A percentile compares a stretch with the other conserved stretches of the same genome.
Conservation (phyloP, 2,888 invertebrate species). For the Habroteleia sp. region DNA sequence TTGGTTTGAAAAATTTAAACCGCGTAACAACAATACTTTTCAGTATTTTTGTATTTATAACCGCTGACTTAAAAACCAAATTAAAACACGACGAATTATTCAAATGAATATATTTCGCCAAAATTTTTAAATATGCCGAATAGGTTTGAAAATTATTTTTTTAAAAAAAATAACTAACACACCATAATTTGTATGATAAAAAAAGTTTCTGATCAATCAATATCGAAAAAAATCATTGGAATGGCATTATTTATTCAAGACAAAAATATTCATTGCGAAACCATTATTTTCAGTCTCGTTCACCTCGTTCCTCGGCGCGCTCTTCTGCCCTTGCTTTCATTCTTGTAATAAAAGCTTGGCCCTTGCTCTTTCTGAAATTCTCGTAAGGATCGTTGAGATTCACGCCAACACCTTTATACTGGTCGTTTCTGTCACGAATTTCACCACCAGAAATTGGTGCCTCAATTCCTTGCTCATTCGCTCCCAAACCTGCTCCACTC, state of each 20-base stretch:
- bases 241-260: conserved; percentile 15
- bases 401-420: conserved; percentile 97
- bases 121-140: no score
- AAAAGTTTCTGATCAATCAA: conserved; percentile 1
- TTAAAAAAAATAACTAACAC: no score
- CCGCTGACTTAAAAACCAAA: background rate
- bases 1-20: no score
- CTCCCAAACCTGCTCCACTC: conserved; percentile 96
- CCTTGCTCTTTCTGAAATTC: conserved; percentile 97
- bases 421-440: conserved; percentile 93
- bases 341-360: conserved; percentile 95
- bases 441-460: conserved; percentile 96
- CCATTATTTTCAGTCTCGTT: conserved; percentile 73
- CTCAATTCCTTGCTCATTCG: conserved; percentile 96
- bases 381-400: conserved; percentile 97
- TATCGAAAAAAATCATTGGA: conserved; percentile 17
- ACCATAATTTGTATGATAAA: conserved; percentile 5
- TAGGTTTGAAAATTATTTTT: no score
- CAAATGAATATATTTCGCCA: background rate
- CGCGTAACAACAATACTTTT: no score
- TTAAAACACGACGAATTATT: background rate
- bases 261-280: background rate
- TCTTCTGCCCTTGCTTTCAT: conserved; percentile 96
- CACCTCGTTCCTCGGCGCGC: conserved; percentile 82
- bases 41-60: background rate